phyloP scores from a whole-genome alignment of 2,113 vertebrate species.

The Gopherus flavomarginatus region DNA sequence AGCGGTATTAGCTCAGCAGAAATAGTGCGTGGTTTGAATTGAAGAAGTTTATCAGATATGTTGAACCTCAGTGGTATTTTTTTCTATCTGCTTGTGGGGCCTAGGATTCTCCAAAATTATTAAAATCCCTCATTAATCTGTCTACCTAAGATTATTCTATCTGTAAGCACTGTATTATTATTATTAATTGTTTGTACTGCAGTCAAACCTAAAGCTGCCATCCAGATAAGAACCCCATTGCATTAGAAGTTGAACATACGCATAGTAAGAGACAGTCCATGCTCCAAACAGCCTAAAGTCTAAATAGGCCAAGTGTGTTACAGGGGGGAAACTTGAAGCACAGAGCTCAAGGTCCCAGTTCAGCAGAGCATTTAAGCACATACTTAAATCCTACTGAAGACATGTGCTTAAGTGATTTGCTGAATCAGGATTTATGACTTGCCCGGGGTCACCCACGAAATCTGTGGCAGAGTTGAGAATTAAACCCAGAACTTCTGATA shows the following conservation, averaged over 20 bases:
- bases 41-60: background rate
- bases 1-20: background rate
- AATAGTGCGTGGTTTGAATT: background rate
- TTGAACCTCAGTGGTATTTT: background rate
- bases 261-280: background rate
- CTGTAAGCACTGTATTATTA: background rate
- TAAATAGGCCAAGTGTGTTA: background rate
- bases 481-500: background rate
- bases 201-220: background rate
- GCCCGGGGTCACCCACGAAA: background rate
- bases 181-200: background rate
- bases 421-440: background rate
- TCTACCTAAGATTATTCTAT: background rate
- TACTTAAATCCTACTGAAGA: background rate
- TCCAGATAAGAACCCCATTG: background rate
- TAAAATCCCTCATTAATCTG: background rate
- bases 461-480: accelerated
- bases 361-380: background rate
- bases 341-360: background rate
- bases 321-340: background rate
- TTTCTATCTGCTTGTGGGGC: background rate
- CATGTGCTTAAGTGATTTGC: accelerated
- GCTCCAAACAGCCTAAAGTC: background rate
- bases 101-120: background rate
- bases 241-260: background rate